Percentiles rank a stretch among this genome's conserved stretches.
Evolutionary conservation across 2,113 vertebrate genomes (phyloP).

Genomic region (Nibea coibor): DNA sequence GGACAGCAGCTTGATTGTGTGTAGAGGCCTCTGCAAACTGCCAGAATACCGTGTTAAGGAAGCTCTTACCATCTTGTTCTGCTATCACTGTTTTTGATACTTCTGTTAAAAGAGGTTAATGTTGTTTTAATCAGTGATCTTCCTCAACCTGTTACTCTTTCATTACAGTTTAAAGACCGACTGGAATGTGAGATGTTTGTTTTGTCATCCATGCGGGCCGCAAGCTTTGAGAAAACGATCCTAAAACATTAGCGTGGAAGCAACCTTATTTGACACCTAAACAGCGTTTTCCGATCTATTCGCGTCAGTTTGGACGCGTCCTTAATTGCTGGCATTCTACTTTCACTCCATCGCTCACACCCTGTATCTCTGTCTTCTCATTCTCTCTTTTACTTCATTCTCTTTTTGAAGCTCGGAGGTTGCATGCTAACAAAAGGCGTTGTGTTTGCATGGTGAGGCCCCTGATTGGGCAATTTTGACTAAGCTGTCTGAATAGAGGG

Average conservation of each 20-base stretch:
- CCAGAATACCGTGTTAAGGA: constrained; percentile 9
- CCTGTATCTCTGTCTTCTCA: constrained; percentile 65
- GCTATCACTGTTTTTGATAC: constrained; percentile 2
- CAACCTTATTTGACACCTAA: constrained; percentile 47
- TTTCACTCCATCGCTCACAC: constrained; percentile 58
- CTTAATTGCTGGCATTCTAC: constrained; percentile 73
- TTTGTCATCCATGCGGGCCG: not conserved
- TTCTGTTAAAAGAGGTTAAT: constrained; percentile 21
- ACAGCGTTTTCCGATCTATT: constrained; percentile 49
- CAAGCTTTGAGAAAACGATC: constrained; percentile 25
- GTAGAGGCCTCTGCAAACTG: constrained; percentile 21
- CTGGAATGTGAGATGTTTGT: not conserved
- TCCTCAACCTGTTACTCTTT: not conserved
- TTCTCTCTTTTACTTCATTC: constrained; percentile 67
- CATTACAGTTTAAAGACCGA: not conserved
- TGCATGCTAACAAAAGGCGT: constrained; percentile 82
- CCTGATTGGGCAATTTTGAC: constrained; percentile 82
- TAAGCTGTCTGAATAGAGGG: constrained; percentile 82
- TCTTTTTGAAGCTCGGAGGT: constrained; percentile 67
- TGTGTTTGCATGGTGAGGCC: constrained; percentile 83
- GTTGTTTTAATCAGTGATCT: constrained; percentile 7
- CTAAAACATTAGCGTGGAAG: constrained; percentile 20
- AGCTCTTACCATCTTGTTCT: not conserved
- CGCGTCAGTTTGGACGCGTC: constrained; percentile 39
- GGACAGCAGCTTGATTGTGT: constrained; percentile 34